A percentile compares a stretch with the other conserved stretches of the same genome.
Evolutionary conservation across 2,888 invertebrate genomes (phyloP).

Genomic region (Habrosyne pyritoides): DNA sequence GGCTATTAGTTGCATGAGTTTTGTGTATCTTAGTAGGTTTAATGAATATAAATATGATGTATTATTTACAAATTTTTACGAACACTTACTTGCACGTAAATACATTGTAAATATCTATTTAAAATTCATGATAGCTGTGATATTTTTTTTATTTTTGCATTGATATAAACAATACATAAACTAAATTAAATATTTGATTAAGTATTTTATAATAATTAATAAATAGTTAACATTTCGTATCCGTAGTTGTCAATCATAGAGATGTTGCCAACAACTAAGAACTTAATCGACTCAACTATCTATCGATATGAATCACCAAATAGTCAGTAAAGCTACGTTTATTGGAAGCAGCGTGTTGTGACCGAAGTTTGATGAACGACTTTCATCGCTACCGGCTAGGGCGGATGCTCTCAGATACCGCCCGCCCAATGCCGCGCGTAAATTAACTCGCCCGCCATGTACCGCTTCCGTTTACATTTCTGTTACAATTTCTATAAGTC

Average conservation of each 20-base stretch:
- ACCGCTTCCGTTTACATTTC: constrained; percentile 57
- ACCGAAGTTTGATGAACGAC: constrained; percentile 74
- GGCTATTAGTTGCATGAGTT: constrained; percentile 8
- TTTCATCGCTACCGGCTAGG: constrained; percentile 57
- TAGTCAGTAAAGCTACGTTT: constrained; percentile 33
- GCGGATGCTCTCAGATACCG: constrained; percentile 71
- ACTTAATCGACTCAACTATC: not conserved
- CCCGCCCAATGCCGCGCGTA: constrained; percentile 61
- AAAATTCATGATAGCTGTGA: too few species aligned
- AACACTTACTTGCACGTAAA: too few species aligned
- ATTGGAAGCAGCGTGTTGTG: constrained; percentile 60
- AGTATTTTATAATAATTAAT: too few species aligned
- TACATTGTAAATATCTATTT: too few species aligned
- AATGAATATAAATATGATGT: not conserved
- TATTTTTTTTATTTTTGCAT: too few species aligned
- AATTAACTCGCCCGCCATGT: constrained; percentile 64
- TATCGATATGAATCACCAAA: not conserved
- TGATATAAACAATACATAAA: too few species aligned
- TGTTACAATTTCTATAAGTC: constrained; percentile 37
- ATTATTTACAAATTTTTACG: not conserved
- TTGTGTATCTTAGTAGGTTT: not conserved
- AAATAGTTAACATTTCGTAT: not conserved
- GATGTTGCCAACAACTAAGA: not conserved
- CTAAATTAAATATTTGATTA: too few species aligned
- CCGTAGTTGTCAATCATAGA: not conserved